Evolutionary conservation across 2,797 vertebrate species (phyloP).

Genomic region (Agapornis canus): DNA sequence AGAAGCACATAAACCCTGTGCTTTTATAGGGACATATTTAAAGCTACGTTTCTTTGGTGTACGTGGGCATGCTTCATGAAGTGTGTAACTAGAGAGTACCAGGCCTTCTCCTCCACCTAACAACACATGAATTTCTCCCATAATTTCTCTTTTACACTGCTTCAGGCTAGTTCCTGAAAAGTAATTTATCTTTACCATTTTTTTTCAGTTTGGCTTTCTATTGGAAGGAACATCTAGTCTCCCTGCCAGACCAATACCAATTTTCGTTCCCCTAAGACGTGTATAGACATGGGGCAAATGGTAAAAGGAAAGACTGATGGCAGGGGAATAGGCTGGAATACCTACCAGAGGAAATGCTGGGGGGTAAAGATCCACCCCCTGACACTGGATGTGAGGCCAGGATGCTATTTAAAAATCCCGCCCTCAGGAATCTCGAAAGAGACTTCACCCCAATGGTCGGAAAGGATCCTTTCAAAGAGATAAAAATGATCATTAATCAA

Average conservation of each 20-base stretch:
- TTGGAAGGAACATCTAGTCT: background rate
- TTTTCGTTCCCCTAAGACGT: background rate
- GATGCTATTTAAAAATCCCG: slow-evolving; percentile 80
- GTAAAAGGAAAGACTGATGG: background rate
- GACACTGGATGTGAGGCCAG: slow-evolving; percentile 78
- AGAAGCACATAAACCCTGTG: background rate
- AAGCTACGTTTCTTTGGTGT: background rate
- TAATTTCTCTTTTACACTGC: background rate
- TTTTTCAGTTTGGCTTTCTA: background rate
- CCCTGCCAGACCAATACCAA: background rate
- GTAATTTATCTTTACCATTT: background rate
- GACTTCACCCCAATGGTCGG: slow-evolving; percentile 80
- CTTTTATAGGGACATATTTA: background rate
- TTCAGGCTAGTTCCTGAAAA: background rate
- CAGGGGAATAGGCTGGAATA: slow-evolving; percentile 55
- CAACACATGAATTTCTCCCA: background rate
- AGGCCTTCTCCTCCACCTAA: background rate
- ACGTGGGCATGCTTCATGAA: background rate
- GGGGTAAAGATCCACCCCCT: slow-evolving; percentile 77
- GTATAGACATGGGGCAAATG: slow-evolving; percentile 2
- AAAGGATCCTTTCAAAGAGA: slow-evolving; percentile 81
- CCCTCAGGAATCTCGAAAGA: slow-evolving; percentile 81
- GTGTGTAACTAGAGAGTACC: background rate
- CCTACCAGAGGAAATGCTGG: slow-evolving; percentile 81
- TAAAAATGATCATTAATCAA: slow-evolving; percentile 75